Evolutionary conservation across 2,888 invertebrate species (phyloP), one percentile per base, ranked within the genome.

Genomic region (Agriopis leucophaearia): DNA sequence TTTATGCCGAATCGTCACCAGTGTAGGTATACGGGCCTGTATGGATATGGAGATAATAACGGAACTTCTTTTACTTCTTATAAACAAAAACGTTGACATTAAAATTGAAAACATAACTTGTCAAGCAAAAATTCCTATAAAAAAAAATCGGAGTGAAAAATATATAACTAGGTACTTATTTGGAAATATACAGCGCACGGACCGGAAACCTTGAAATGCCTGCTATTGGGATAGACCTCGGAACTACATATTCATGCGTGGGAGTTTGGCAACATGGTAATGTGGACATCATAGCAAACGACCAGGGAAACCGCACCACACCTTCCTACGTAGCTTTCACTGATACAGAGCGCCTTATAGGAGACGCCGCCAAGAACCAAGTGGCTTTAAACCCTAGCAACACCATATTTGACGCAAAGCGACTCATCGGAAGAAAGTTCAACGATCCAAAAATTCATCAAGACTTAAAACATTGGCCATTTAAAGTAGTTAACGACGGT

Each of bases 391-490:
- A 97, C 83, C 97, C 97, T 2, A 92, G 84, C 72, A 97, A 97
- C 87, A 96, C 97, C 1, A 96, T 97, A 8, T 97, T 97, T 80
- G 96, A 97, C 82, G 97, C 97, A 9, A 97, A 97, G 83, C 95
- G 97, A 62, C 89, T 98, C 67, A 97, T 98, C 79, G 98, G 97
- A 0, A 95, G 97, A 58, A 96, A 96, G 74, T 97, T 94, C 84
- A 95, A 96, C 71, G 97, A 97, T 80, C 93, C 93, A 78, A 95
- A 96, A 77, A 96, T 97, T 36, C 96, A 97, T 81, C 94, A 95
- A 62, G 97, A 98, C 81, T 95, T 97, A 84, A 96, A 96, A 81
- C 96, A 96, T 76, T 98, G 97, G 97, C 97, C 97, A 0, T 98
- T 98, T 84, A 95, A 95, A 78, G 96, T 97, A 0, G 83, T 96